phyloP scores from a whole-genome alignment of 2,113 vertebrate species.

The Podarcis cretensis region DNA sequence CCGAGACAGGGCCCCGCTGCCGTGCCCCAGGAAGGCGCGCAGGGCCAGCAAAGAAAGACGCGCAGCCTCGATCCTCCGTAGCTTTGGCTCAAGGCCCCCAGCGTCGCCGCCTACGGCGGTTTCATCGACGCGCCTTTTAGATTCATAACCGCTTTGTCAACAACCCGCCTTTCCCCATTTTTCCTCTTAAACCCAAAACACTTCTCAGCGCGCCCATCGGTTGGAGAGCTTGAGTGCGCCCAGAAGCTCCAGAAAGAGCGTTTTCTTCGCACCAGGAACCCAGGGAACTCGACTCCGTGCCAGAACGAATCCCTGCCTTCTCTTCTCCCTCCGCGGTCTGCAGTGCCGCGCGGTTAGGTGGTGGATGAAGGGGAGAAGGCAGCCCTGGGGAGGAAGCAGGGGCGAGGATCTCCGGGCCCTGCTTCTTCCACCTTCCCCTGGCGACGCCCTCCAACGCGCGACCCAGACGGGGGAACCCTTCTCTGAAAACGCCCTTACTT shows the following conservation, averaged over 20 bases:
- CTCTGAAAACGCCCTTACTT: background rate
- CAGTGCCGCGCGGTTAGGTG: background rate
- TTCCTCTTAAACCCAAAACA: background rate
- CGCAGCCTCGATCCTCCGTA: no score
- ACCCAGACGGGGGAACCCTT: no score
- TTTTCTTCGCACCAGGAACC: background rate
- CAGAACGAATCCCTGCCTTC: background rate
- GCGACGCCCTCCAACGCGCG: background rate
- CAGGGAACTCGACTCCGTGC: background rate
- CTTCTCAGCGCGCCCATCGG: no score
- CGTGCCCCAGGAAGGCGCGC: background rate
- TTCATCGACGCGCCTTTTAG: background rate
- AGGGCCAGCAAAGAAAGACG: no score
- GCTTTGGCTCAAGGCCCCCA: no score
- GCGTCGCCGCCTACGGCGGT: background rate
- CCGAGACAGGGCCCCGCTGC: no score
- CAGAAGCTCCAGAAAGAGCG: background rate
- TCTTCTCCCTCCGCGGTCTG: background rate
- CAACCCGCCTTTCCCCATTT: no score
- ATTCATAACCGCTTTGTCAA: background rate
- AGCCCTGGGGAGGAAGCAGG: background rate
- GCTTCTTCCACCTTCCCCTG: background rate
- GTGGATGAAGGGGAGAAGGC: background rate
- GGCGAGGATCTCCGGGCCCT: background rate
- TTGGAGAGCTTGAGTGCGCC: background rate